Conservation (phyloP, 2,113 vertebrate genomes). For the Actenoides hombroni region DNA sequence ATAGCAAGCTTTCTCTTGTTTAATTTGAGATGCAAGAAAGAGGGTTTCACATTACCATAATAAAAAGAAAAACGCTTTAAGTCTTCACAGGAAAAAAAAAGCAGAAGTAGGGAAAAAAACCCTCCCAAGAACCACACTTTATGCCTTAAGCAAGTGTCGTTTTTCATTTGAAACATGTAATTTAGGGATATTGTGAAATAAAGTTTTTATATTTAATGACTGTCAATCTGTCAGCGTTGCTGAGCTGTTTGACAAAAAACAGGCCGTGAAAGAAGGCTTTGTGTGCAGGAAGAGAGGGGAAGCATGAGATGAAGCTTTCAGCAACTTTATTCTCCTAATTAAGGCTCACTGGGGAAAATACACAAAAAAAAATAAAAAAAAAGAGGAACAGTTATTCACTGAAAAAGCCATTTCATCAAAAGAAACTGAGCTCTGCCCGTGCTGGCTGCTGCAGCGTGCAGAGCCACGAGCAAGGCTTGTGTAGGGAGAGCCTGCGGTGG, state of each 20-base stretch:
- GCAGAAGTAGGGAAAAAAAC: neutral
- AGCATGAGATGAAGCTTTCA: neutral
- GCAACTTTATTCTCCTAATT: conserved; percentile 6
- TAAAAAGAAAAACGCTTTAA: neutral
- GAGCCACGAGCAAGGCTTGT: neutral
- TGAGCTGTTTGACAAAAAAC: neutral
- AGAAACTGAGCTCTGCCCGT: neutral
- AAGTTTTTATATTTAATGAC: neutral
- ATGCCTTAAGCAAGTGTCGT: conserved; percentile 4
- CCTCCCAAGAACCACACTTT: neutral
- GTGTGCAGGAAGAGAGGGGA: neutral
- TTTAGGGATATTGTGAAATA: neutral
- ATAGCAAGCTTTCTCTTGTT: neutral
- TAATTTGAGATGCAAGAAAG: conserved; percentile 29
- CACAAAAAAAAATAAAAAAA: neutral
- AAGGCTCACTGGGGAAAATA: neutral
- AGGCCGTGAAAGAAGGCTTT: neutral
- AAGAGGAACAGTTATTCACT: neutral
- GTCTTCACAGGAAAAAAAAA: neutral
- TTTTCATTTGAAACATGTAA: conserved; percentile 23
- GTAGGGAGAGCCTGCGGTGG: neutral
- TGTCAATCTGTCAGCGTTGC: conserved; percentile 12
- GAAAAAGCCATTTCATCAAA: conserved; percentile 7
- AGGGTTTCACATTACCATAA: neutral
- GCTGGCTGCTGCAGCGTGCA: neutral